phyloP scores from a whole-genome alignment of 2,888 invertebrate species.

The Drosophila melanosoma region DNA sequence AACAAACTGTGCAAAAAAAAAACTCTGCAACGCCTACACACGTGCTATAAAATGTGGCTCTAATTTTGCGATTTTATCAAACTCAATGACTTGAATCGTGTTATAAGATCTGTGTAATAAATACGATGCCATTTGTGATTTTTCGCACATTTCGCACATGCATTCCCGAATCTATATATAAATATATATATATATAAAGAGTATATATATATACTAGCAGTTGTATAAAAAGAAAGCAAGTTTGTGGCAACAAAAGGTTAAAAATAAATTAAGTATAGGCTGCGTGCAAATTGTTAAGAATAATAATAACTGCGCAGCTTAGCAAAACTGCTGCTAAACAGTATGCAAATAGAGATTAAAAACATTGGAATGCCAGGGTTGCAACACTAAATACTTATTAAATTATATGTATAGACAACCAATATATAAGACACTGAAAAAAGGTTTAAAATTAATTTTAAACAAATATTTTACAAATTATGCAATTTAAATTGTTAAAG shows the following conservation, averaged over 20 bases:
- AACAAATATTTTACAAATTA: not conserved
- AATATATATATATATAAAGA: not conserved
- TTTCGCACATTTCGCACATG: slow-evolving; percentile 40
- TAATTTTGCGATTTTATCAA: slow-evolving; percentile 46
- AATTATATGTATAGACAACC: not conserved
- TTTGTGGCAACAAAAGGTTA: slow-evolving; percentile 45
- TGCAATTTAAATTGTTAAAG: not conserved
- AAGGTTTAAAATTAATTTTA: not conserved
- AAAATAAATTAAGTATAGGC: slow-evolving; percentile 52
- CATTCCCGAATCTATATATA: slow-evolving; percentile 12
- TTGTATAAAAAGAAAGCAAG: slow-evolving; percentile 33
- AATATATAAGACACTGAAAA: too few relatives aligned
- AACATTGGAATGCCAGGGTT: slow-evolving; percentile 25
- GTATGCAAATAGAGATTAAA: slow-evolving; percentile 46
- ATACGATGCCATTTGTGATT: slow-evolving; percentile 1
- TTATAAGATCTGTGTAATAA: slow-evolving; percentile 27
- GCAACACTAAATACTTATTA: not conserved
- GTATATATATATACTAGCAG: slow-evolving; percentile 26
- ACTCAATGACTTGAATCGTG: slow-evolving; percentile 64
- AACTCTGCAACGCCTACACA: slow-evolving; percentile 55
- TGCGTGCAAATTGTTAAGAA: slow-evolving; percentile 71
- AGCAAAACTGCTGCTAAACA: slow-evolving; percentile 50
- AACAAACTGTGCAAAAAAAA: not conserved
- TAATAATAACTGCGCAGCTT: slow-evolving; percentile 46
- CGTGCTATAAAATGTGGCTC: slow-evolving; percentile 55